phyloP scores from a whole-genome alignment of 2,113 vertebrate species.

The Pyxicephalus adspersus region DNA sequence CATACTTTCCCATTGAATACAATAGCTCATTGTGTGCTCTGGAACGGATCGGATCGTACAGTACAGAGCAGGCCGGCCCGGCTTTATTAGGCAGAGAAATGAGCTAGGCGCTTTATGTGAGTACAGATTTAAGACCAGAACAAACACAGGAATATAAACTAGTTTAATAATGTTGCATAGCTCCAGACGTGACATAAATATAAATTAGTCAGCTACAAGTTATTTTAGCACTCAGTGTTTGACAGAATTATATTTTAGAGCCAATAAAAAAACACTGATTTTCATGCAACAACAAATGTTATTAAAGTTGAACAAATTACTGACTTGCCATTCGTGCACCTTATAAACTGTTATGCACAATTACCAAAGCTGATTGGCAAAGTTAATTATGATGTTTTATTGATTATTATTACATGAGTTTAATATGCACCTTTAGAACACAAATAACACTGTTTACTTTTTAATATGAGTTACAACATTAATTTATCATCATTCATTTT shows the following conservation, averaged over 20 bases:
- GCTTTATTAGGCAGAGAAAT: slow-evolving; percentile 50
- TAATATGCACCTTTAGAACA: too few species aligned
- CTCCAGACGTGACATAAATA: slow-evolving; percentile 30
- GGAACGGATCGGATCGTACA: slow-evolving; percentile 48
- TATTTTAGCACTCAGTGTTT: slow-evolving; percentile 17
- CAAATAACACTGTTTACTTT: too few species aligned
- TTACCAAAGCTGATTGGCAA: slow-evolving; percentile 11
- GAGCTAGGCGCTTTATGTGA: slow-evolving; percentile 37
- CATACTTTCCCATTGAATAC: slow-evolving; percentile 54
- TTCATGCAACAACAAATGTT: slow-evolving; percentile 19
- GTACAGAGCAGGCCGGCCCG: slow-evolving; percentile 35
- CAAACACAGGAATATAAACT: slow-evolving; percentile 37
- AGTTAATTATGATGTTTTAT: slow-evolving; percentile 16
- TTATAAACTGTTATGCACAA: slow-evolving; percentile 10
- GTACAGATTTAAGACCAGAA: slow-evolving; percentile 31
- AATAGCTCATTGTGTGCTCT: slow-evolving; percentile 55
- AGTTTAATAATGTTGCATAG: slow-evolving; percentile 34
- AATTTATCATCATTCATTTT: too few species aligned
- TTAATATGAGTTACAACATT: too few species aligned
- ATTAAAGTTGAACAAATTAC: slow-evolving; percentile 33
- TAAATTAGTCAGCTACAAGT: slow-evolving; percentile 30
- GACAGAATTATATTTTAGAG: slow-evolving; percentile 7
- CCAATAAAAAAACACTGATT: slow-evolving; percentile 15
- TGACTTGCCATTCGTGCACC: slow-evolving; percentile 26
- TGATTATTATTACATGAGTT: too few species aligned